These are phyloP conservation scores for Pitta sordida DNA, from an alignment of 2,113 vertebrate genomes.

Conservation along the genomic window DNA sequence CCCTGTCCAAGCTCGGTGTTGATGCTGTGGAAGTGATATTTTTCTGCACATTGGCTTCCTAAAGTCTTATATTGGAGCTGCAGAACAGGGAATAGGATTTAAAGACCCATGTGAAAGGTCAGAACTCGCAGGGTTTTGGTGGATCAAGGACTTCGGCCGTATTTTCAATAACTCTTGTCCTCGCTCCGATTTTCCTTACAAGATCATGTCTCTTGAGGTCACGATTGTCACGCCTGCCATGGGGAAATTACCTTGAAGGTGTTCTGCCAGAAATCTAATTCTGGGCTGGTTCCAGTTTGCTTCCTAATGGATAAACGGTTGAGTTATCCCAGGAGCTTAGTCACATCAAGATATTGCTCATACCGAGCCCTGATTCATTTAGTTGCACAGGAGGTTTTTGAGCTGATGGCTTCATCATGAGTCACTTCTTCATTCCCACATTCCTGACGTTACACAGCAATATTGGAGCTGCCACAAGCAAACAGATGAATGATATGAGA, in stretches of 20 bases:
- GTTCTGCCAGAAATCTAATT: slow-evolving; percentile 7
- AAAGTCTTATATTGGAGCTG: neutral
- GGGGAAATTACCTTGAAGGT: slow-evolving; percentile 22
- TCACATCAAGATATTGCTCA: slow-evolving; percentile 43
- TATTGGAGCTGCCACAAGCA: slow-evolving; percentile 13
- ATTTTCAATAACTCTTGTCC: neutral
- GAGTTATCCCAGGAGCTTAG: slow-evolving; percentile 40
- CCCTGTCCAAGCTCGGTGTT: neutral
- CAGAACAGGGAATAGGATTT: neutral
- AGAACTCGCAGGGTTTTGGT: neutral
- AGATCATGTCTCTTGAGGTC: neutral
- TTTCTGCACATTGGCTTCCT: neutral
- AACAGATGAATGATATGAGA: slow-evolving; percentile 17
- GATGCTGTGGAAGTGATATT: neutral
- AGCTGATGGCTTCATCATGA: slow-evolving; percentile 59
- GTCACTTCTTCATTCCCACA: slow-evolving; percentile 52
- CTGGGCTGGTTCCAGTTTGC: slow-evolving; percentile 20
- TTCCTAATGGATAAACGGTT: slow-evolving; percentile 14
- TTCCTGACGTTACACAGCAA: slow-evolving; percentile 31
- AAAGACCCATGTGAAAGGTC: neutral
- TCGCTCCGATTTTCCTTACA: neutral
- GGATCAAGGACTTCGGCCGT: neutral
- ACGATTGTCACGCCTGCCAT: neutral
- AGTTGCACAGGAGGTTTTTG: slow-evolving; percentile 31
- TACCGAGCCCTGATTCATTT: slow-evolving; percentile 40